A percentile compares a stretch with the other conserved stretches of the same genome.
Evolutionary conservation across 2,888 invertebrate genomes (phyloP).

Genomic region (Ophonus ardosiacus): DNA sequence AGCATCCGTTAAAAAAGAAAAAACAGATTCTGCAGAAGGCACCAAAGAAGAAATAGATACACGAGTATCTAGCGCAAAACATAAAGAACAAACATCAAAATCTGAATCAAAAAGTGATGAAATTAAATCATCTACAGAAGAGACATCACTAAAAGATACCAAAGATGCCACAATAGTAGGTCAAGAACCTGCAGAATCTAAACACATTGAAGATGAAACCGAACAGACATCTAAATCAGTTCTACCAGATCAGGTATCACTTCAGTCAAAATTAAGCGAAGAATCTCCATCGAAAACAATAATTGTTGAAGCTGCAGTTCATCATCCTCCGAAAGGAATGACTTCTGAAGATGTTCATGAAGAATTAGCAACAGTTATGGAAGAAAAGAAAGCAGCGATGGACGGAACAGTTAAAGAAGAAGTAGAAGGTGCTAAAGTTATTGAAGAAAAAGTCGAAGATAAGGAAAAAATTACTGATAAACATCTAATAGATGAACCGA

Average conservation of each 20-base stretch:
- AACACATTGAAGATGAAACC: constrained; percentile 58
- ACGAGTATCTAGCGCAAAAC: background rate
- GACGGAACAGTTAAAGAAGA: constrained; percentile 57
- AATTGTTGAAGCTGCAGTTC: constrained; percentile 74
- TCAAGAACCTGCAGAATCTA: constrained; percentile 26
- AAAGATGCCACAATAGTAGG: too few relatives aligned
- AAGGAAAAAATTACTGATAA: too few relatives aligned
- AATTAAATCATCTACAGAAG: constrained; percentile 18
- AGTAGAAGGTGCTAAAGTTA: constrained; percentile 40
- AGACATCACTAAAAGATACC: background rate
- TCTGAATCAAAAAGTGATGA: constrained; percentile 47
- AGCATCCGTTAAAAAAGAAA: background rate
- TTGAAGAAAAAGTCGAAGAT: constrained; percentile 49
- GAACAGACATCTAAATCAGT: constrained; percentile 40
- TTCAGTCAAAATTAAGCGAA: constrained; percentile 63
- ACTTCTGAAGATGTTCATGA: constrained; percentile 70
- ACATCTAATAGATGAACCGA: too few relatives aligned
- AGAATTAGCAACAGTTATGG: constrained; percentile 73
- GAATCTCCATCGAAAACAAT: constrained; percentile 60
- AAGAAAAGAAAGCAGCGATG: constrained; percentile 67
- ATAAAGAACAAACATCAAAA: background rate
- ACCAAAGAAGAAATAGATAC: constrained; percentile 1
- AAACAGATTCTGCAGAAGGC: constrained; percentile 10
- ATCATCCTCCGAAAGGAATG: constrained; percentile 71
- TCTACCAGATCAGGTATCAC: constrained; percentile 57